These are phyloP conservation scores for Andrena trimmerana DNA, from an alignment of 2,888 invertebrate species.

Conservation along the genomic window DNA sequence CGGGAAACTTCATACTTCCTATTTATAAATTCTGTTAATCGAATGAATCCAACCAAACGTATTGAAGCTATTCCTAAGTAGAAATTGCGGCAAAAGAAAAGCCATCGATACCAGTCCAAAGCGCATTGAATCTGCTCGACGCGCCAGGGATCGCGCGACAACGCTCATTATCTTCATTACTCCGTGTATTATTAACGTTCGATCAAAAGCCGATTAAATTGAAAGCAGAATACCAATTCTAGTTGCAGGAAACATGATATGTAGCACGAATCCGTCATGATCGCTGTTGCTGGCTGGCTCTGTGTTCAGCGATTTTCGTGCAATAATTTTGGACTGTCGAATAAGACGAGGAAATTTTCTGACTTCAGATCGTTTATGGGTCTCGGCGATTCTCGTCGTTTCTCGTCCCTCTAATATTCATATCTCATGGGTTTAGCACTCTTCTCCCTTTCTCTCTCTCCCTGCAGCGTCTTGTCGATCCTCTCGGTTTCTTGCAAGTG, in stretches of 20 bases:
- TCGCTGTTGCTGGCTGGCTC: background rate
- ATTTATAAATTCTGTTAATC: too few species aligned
- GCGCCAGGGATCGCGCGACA: conserved; percentile 19
- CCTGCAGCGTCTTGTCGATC: background rate
- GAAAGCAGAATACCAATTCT: conserved; percentile 3
- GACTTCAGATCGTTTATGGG: background rate
- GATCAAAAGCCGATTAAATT: conserved; percentile 48
- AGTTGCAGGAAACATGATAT: background rate
- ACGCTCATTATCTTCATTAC: conserved; percentile 51
- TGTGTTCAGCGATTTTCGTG: background rate
- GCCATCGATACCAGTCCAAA: conserved; percentile 9
- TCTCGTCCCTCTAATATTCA: background rate
- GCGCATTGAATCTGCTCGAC: background rate
- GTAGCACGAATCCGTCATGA: background rate
- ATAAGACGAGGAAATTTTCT: background rate
- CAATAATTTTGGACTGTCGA: background rate
- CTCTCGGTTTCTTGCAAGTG: conserved; percentile 13
- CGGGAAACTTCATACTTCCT: too few species aligned
- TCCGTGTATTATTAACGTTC: conserved; percentile 8
- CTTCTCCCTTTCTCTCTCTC: background rate
- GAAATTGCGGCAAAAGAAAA: background rate
- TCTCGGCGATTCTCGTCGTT: too few species aligned
- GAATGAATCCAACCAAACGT: background rate
- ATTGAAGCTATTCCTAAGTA: too few species aligned
- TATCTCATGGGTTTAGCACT: background rate